Conservation (phyloP, 2,113 vertebrate species). For the Rostratula benghalensis region DNA sequence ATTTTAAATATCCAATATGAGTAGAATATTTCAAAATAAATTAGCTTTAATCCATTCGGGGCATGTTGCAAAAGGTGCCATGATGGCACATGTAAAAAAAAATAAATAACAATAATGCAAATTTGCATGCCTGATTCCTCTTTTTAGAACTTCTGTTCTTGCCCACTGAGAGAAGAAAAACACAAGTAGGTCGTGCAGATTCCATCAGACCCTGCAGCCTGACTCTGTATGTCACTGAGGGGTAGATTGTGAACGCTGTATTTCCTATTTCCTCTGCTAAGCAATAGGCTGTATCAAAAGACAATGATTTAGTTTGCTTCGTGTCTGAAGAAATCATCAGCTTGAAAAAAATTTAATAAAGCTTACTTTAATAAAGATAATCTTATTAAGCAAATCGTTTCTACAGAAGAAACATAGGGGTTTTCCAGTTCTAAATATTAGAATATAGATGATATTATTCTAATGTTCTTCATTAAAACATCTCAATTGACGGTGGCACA, state of each 20-base stretch:
- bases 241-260: not conserved
- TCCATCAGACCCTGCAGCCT: not conserved
- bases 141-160: not conserved
- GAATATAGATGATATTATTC: not conserved
- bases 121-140: not conserved
- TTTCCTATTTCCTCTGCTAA: not conserved
- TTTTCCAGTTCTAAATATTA: not conserved
- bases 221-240: not conserved
- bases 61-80: not conserved
- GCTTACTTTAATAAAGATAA: not conserved
- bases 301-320: not conserved
- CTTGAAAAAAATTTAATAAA: not conserved
- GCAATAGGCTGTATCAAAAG: not conserved
- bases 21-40: not conserved
- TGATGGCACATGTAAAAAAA: not conserved
- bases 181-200: not conserved
- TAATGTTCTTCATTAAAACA: not conserved
- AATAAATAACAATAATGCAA: not conserved
- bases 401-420: not conserved
- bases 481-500: not conserved
- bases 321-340: not conserved
- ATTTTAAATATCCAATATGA: not conserved
- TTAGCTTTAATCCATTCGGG: not conserved
- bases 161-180: not conserved
- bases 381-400: not conserved